These are phyloP conservation scores for Ditylenchus dipsaci DNA, from an alignment of 1,140 invertebrate genomes.

Conservation along the genomic window DNA sequence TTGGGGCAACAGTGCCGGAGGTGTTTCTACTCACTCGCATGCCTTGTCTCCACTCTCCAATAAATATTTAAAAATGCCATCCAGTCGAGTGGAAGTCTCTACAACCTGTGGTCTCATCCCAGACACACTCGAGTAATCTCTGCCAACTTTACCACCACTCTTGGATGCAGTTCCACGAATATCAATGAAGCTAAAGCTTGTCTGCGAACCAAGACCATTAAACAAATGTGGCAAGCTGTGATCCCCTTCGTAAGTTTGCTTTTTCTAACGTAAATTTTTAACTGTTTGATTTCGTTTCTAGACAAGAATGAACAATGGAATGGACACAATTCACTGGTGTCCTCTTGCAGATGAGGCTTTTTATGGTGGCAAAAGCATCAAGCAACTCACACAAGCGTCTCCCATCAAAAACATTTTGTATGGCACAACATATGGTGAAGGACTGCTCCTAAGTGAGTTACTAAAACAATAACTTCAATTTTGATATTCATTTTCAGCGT, in stretches of 20 bases:
- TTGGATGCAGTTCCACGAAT: not conserved
- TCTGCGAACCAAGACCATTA: not conserved
- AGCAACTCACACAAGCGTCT: not conserved
- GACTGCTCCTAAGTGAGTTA: not conserved
- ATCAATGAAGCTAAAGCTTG: not conserved
- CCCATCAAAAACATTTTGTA: not conserved
- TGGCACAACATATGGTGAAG: not conserved
- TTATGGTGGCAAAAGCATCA: not conserved
- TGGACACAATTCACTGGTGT: not conserved
- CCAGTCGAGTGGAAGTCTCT: not conserved
- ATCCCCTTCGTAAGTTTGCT: not conserved
- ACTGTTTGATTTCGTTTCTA: not conserved
- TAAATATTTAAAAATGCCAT: not conserved
- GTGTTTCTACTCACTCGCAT: not conserved
- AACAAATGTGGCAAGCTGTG: not conserved
- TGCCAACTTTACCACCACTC: not conserved
- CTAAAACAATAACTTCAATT: not conserved
- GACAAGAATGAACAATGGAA: not conserved
- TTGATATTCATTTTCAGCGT: not conserved
- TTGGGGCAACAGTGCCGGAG: conserved; percentile 77
- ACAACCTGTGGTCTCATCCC: not conserved
- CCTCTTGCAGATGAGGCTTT: not conserved
- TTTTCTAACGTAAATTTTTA: no score
- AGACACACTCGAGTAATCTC: not conserved
- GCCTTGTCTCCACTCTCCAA: conserved; percentile 9